Percentiles rank a stretch among this genome's conserved stretches.
phyloP scores from a whole-genome alignment of 2,888 invertebrate species.

The Cheiracanthium punctorium region DNA sequence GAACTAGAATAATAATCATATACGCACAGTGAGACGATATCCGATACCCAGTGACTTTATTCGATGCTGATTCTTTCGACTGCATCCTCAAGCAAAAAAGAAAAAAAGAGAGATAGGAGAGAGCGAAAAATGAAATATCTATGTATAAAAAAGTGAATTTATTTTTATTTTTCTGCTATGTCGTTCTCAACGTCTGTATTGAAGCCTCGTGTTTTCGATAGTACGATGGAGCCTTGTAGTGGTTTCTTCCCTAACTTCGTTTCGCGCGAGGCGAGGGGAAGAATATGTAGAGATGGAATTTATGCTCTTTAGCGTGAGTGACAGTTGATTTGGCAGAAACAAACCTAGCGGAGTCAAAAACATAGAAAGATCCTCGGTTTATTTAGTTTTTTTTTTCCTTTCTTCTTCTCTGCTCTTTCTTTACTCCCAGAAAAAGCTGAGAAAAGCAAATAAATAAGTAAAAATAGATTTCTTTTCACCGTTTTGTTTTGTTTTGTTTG shows the following conservation, averaged over 20 bases:
- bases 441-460: conserved; percentile 55
- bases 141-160: no score
- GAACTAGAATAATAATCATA: conserved; percentile 64
- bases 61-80: conserved; percentile 47
- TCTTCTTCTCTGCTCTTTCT: not conserved
- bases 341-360: conserved; percentile 46
- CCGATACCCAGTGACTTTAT: conserved; percentile 58
- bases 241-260: conserved; percentile 69
- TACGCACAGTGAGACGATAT: conserved; percentile 63
- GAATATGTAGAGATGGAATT: conserved; percentile 39
- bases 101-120: conserved; percentile 6
- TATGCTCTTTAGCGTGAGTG: conserved; percentile 65
- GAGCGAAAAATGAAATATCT: not conserved
- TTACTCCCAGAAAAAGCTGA: conserved; percentile 18
- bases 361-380: not conserved
- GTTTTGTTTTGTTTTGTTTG: conserved; percentile 60
- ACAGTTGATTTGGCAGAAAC: conserved; percentile 69
- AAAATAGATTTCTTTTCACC: conserved; percentile 60
- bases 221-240: conserved; percentile 39
- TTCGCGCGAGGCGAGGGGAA: conserved; percentile 39
- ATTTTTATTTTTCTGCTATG: no score
- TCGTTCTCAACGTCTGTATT: conserved; percentile 41
- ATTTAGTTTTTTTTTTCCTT: conserved; percentile 14
- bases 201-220: conserved; percentile 61
- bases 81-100: conserved; percentile 41